Conservation (phyloP, 37 sponge, comb jelly and placozoan genomes). For the Dysidea cf. avara region DNA sequence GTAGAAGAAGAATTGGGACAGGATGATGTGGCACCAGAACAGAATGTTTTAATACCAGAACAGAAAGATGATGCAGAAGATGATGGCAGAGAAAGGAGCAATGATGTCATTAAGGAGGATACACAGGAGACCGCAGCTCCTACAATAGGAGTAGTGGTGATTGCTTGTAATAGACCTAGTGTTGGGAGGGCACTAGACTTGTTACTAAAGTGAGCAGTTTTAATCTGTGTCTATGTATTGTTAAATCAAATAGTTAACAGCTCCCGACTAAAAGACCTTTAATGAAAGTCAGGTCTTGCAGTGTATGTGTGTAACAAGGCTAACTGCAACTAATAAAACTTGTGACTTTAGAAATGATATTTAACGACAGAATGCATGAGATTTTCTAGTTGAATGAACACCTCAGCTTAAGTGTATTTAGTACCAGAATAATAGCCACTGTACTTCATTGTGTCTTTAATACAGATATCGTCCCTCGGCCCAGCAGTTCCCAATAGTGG, state of each 20-base stretch:
- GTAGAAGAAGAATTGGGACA: background rate
- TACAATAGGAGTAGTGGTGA: constrained; percentile 69
- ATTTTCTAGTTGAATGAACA: too few species aligned
- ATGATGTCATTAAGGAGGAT: background rate
- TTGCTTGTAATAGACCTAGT: constrained; percentile 74
- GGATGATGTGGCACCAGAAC: background rate
- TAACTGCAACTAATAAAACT: too few species aligned
- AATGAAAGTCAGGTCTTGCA: too few species aligned
- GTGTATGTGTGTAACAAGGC: background rate
- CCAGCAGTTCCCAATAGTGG: constrained; percentile 71
- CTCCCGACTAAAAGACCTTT: too few species aligned
- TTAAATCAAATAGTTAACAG: too few species aligned
- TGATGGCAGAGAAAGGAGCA: background rate
- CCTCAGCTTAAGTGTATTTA: too few species aligned
- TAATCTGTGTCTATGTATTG: background rate
- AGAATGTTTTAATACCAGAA: constrained; percentile 5
- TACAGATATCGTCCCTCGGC: constrained; percentile 55
- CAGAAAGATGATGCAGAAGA: background rate
- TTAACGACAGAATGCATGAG: too few species aligned
- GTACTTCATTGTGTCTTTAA: background rate
- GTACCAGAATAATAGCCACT: background rate
- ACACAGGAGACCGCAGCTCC: background rate
- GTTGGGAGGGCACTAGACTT: constrained; percentile 52
- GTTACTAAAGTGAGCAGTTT: constrained; percentile 42
- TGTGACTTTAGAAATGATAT: too few species aligned